phyloP scores from a whole-genome alignment of 35 echinoderm and acorn worm genomes.

The Apostichopus japonicus region DNA sequence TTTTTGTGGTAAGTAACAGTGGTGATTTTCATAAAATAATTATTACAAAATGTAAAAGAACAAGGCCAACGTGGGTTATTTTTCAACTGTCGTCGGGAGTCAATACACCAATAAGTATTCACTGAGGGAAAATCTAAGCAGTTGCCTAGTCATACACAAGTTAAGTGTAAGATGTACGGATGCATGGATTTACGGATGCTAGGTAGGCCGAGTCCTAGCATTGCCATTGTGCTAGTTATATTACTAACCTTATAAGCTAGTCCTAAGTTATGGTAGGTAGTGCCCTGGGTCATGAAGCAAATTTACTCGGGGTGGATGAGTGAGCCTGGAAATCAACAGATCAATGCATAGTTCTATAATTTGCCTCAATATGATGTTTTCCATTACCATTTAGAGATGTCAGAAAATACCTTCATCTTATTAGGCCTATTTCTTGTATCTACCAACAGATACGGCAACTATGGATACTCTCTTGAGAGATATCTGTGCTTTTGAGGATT shows the following conservation, averaged over 20 bases:
- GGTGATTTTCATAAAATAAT: too few species aligned
- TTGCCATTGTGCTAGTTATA: slow-evolving; percentile 4
- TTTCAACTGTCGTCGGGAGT: not conserved
- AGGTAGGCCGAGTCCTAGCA: not conserved
- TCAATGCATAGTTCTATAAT: not conserved
- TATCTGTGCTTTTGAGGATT: not conserved
- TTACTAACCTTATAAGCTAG: not conserved
- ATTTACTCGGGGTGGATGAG: not conserved
- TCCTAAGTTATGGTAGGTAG: not conserved
- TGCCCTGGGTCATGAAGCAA: not conserved
- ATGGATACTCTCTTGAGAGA: not conserved
- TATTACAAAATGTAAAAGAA: not conserved
- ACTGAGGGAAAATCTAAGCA: not conserved
- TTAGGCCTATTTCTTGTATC: not conserved
- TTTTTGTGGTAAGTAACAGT: slow-evolving; percentile 9
- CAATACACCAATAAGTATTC: not conserved
- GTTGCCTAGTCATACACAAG: not conserved
- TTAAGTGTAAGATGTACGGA: not conserved
- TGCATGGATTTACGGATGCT: not conserved
- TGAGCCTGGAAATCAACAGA: not conserved
- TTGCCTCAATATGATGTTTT: not conserved
- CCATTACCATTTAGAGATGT: not conserved
- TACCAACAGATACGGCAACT: not conserved
- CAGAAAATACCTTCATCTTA: not conserved
- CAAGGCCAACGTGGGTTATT: not conserved